Percentiles rank a stretch among this genome's conserved stretches.
These are phyloP conservation scores for Lamellibrachia satsuma DNA, from an alignment of 2,888 invertebrate genomes.

Conservation along the genomic window DNA sequence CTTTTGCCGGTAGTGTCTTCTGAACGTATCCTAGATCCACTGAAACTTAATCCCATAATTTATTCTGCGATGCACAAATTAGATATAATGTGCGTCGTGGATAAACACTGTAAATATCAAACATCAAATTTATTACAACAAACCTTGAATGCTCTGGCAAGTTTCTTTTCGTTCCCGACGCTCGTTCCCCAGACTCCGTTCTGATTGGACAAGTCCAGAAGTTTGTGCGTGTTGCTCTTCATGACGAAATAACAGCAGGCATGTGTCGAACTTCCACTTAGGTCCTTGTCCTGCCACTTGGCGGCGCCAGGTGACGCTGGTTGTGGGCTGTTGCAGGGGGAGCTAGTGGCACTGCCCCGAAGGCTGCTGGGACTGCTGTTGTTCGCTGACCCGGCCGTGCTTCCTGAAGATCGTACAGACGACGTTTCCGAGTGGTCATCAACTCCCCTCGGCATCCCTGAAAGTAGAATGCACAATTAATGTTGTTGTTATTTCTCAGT, in stretches of 20 bases:
- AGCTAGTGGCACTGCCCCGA: conserved; percentile 48
- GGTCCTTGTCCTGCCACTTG: conserved; percentile 35
- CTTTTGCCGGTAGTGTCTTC: not conserved
- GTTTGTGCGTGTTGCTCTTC: conserved; percentile 71
- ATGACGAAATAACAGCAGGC: conserved; percentile 71
- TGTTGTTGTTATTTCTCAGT: too few species aligned
- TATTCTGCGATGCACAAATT: too few species aligned
- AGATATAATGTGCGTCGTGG: too few species aligned
- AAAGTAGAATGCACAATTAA: not conserved
- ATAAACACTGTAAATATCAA: too few species aligned
- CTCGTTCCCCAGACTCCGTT: conserved; percentile 72
- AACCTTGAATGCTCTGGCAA: conserved; percentile 73
- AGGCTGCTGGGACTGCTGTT: conserved; percentile 43
- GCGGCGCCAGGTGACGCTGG: conserved; percentile 36
- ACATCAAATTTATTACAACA: conserved; percentile 35
- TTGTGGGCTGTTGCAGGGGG: conserved; percentile 52
- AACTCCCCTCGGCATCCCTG: not conserved
- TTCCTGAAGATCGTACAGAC: conserved; percentile 29
- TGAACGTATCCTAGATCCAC: too few species aligned
- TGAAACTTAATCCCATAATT: too few species aligned
- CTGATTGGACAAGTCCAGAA: conserved; percentile 71
- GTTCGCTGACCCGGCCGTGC: conserved; percentile 31
- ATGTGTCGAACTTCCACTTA: conserved; percentile 27
- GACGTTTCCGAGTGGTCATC: conserved; percentile 39
- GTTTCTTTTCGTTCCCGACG: conserved; percentile 72